Evolutionary conservation across 1,140 invertebrate genomes (phyloP), one percentile per base, ranked within the genome.

Genomic region (Lordiphosa stackelbergi): DNA sequence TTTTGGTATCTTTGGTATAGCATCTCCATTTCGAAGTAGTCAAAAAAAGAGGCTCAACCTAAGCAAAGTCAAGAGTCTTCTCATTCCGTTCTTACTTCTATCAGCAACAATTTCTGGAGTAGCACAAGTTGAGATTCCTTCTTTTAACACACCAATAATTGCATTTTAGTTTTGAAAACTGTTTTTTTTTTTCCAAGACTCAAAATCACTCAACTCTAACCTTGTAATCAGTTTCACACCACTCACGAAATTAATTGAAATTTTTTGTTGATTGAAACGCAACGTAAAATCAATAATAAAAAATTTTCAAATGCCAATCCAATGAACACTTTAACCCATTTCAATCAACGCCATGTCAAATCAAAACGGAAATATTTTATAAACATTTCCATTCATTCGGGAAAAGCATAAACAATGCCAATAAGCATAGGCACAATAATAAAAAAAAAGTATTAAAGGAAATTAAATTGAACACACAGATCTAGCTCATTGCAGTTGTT

Each of bases 361-460:
- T 72, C 71, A 69, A 54, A 75, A 52, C 71, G 71, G 77, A 81
- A 75, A 81, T 81, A 83, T 83, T 81, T 83, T 83, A 71, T 81
- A 83, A 83, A 81, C 77, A 83, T 75, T 31, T 31, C 28, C 28
- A 64, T 81, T 66, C 66, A 66, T 66, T 61, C 61, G 62, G 36
- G 55, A 68, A 37, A 2, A 5, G 11, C 22, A 52, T 52, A 52
- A 52, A 52, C 49, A 52, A 52, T 52, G 49, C 22, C 28, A 51
- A 51, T 41, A 53, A 42, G 9, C 46, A 19, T 12, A 24, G 19
- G 24, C 6, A 12, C 24, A 53, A 62, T 40, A 68, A 60, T 35
- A 38, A 53, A 49, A 40, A 10, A 38, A 22, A 52, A 65, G 55
- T 55, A 72, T 81, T 72, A 72, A 75, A 72, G 72, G 63, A 83